Percentiles rank a stretch among this genome's conserved stretches.
These are phyloP conservation scores for Sericinus montela DNA, from an alignment of 2,888 invertebrate species.

Conservation along the genomic window DNA sequence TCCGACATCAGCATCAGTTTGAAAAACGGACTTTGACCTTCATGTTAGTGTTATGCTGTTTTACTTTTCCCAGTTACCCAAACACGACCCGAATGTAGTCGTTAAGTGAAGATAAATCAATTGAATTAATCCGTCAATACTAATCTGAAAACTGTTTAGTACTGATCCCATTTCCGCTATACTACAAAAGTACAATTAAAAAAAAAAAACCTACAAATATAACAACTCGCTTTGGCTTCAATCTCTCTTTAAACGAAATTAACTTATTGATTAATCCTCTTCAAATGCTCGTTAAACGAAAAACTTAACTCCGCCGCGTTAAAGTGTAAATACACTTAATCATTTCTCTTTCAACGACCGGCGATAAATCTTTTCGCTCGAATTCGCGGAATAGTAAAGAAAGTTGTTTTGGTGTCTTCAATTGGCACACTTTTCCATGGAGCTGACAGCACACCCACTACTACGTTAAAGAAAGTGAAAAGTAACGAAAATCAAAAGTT, in stretches of 20 bases:
- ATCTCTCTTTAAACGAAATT: no score
- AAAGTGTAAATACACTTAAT: conserved; percentile 1
- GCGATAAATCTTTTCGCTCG: neutral
- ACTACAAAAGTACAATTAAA: no score
- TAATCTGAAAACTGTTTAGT: no score
- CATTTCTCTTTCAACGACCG: neutral
- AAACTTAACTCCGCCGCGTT: neutral
- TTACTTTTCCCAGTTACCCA: conserved; percentile 1
- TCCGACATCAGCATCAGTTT: no score
- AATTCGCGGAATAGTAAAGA: conserved; percentile 7
- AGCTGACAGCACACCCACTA: neutral
- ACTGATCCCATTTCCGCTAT: no score
- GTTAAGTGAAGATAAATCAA: conserved; percentile 29
- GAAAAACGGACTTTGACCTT: neutral
- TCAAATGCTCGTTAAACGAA: neutral
- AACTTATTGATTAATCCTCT: neutral
- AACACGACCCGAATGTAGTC: conserved; percentile 18
- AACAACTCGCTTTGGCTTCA: no score
- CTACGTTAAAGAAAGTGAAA: neutral
- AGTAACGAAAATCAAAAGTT: neutral
- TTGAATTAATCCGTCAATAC: no score
- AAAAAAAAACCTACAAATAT: no score
- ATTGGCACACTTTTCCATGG: conserved; percentile 8
- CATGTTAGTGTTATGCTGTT: conserved; percentile 13
- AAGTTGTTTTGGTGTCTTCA: conserved; percentile 3